These are phyloP conservation scores for rat (Rattus norvegicus) DNA, from an alignment of 2,113 vertebrate species.

Conservation along the genomic window DNA sequence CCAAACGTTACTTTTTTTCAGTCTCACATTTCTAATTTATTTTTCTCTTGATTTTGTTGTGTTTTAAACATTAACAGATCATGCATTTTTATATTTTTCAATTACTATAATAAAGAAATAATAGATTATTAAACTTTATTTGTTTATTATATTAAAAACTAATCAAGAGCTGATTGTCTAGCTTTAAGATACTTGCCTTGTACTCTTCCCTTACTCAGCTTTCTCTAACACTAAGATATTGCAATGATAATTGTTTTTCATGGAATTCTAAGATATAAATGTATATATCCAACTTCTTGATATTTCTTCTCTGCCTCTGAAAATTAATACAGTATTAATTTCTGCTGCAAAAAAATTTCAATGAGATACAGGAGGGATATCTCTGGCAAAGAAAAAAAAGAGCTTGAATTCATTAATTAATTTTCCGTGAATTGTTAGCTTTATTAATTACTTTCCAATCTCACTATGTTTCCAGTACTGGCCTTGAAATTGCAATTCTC, in stretches of 20 bases:
- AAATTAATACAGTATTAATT: constrained; percentile 1
- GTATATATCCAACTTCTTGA: constrained; percentile 23
- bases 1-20: constrained; percentile 24
- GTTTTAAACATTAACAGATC: constrained; percentile 46
- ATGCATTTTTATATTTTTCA: constrained; percentile 44
- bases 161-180: constrained; percentile 1
- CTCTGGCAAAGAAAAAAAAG: neutral
- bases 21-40: neutral
- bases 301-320: constrained; percentile 23
- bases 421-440: constrained; percentile 43
- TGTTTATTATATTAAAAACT: neutral
- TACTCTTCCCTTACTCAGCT: neutral
- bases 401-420: constrained; percentile 55
- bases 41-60: constrained; percentile 38
- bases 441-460: constrained; percentile 23
- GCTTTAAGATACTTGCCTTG: constrained; percentile 20
- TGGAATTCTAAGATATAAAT: neutral
- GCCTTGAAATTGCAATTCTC: neutral
- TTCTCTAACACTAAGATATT: constrained; percentile 22
- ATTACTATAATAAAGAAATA: constrained; percentile 13
- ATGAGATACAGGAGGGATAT: constrained; percentile 39
- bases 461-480: neutral
- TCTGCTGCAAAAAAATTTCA: constrained; percentile 27
- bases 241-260: constrained; percentile 22
- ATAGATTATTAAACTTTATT: neutral